Evolutionary conservation across 2,113 vertebrate genomes (phyloP).

Genomic region (Lutjanus erythropterus): DNA sequence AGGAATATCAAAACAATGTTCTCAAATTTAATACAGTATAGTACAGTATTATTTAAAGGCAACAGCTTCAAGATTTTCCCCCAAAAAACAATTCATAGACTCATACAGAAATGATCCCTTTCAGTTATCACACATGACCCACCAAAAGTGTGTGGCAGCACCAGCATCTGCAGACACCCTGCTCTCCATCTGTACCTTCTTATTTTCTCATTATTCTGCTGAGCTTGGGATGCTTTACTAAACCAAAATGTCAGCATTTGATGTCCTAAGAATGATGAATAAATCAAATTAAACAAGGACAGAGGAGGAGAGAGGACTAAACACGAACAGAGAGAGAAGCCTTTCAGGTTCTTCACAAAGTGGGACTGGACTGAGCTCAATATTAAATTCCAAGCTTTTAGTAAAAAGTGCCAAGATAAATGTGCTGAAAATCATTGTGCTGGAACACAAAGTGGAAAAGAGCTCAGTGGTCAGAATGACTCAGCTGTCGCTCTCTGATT

Average conservation of each 20-base stretch:
- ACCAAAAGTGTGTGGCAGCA: too few relatives aligned
- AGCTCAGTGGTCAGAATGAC: conserved; percentile 31
- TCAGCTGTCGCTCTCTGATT: conserved; percentile 6
- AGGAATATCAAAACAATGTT: neutral
- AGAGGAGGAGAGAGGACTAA: neutral
- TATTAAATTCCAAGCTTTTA: neutral
- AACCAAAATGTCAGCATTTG: too few relatives aligned
- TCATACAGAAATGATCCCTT: too few relatives aligned
- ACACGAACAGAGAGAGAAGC: neutral
- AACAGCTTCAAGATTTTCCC: too few relatives aligned
- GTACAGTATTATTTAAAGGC: too few relatives aligned
- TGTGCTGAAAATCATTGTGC: conserved; percentile 1
- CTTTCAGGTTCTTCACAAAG: neutral
- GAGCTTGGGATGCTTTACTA: too few relatives aligned
- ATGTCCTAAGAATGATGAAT: too few relatives aligned
- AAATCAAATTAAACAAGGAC: neutral
- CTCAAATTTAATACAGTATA: neutral
- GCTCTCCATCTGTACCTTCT: too few relatives aligned
- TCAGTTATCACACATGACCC: too few relatives aligned
- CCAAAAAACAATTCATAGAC: too few relatives aligned
- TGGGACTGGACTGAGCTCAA: conserved; percentile 4
- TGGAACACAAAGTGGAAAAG: conserved; percentile 41
- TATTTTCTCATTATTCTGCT: too few relatives aligned
- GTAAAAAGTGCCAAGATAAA: neutral
- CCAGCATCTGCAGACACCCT: too few relatives aligned